Conservation (phyloP, 2,888 invertebrate species). For the Hirtodrosophila alboralis region DNA sequence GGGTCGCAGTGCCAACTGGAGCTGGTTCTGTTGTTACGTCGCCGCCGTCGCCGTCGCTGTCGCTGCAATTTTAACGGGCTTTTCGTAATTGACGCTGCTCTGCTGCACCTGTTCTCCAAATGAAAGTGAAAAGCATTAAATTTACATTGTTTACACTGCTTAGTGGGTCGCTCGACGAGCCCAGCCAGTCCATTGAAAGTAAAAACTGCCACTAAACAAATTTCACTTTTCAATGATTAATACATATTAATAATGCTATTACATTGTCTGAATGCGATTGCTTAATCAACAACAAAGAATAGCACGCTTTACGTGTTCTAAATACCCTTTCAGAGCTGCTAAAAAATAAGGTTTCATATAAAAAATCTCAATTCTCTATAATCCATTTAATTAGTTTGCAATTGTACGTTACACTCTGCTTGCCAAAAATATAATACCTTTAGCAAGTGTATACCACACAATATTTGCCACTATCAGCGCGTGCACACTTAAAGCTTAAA, state of each 20-base stretch:
- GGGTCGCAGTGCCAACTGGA: slow-evolving; percentile 42
- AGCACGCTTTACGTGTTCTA: no score
- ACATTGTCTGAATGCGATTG: slow-evolving; percentile 19
- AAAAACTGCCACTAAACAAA: slow-evolving; percentile 50
- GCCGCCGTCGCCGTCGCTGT: slow-evolving; percentile 44
- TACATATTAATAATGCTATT: slow-evolving; percentile 63
- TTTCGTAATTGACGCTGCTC: slow-evolving; percentile 57
- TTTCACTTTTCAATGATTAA: slow-evolving; percentile 63
- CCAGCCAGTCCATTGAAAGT: slow-evolving; percentile 64
- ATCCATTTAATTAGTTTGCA: no score
- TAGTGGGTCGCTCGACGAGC: background rate
- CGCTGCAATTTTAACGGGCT: slow-evolving; percentile 66
- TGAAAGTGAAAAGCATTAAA: slow-evolving; percentile 71
- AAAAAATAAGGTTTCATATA: no score
- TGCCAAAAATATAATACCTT: no score
- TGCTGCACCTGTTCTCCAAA: slow-evolving; percentile 68
- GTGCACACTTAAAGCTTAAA: background rate
- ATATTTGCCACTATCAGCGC: slow-evolving; percentile 6
- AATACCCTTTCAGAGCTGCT: no score
- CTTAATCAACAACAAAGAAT: no score
- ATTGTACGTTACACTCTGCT: no score
- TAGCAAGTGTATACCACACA: no score
- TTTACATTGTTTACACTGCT: slow-evolving; percentile 59
- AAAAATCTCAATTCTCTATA: no score
- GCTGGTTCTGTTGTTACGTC: slow-evolving; percentile 30